Percentiles rank a stretch among this genome's conserved stretches.
Evolutionary conservation across 2,888 invertebrate species (phyloP).

Genomic region (Tenodera sinensis): DNA sequence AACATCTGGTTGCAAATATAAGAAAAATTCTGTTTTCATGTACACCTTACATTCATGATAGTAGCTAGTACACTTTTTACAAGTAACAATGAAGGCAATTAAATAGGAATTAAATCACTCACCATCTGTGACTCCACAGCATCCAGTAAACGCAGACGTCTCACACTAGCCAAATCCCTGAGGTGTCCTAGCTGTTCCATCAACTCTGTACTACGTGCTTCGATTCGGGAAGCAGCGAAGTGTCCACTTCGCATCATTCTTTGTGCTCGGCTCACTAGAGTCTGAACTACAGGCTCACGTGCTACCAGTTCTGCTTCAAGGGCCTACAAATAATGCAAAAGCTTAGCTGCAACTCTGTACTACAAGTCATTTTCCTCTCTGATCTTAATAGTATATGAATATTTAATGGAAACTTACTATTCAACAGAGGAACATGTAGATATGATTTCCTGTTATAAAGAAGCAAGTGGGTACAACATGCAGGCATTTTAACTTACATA

Average conservation of each 20-base stretch:
- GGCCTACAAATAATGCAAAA: slow-evolving; percentile 44
- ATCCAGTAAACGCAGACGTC: slow-evolving; percentile 67
- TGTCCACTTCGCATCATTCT: slow-evolving; percentile 81
- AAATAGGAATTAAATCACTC: slow-evolving; percentile 34
- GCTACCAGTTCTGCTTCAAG: slow-evolving; percentile 86
- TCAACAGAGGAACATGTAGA: no score
- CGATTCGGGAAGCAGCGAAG: slow-evolving; percentile 75
- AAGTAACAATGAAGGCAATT: not conserved
- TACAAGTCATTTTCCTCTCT: not conserved
- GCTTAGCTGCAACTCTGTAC: not conserved
- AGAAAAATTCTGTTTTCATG: no score
- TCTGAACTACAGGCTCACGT: slow-evolving; percentile 78
- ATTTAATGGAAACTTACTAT: no score
- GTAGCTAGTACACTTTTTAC: not conserved
- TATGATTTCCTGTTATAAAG: no score
- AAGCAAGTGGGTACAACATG: no score
- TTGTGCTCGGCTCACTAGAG: slow-evolving; percentile 68
- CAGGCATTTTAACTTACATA: no score
- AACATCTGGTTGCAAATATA: no score
- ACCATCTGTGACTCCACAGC: slow-evolving; percentile 80
- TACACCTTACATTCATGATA: not conserved
- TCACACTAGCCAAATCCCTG: slow-evolving; percentile 66
- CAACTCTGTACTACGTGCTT: slow-evolving; percentile 62
- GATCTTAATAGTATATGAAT: no score
- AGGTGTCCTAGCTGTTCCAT: slow-evolving; percentile 66